Evolutionary conservation across 2,888 invertebrate genomes (phyloP), one percentile per base, ranked within the genome.

Genomic region (Xestia ashworthii): DNA sequence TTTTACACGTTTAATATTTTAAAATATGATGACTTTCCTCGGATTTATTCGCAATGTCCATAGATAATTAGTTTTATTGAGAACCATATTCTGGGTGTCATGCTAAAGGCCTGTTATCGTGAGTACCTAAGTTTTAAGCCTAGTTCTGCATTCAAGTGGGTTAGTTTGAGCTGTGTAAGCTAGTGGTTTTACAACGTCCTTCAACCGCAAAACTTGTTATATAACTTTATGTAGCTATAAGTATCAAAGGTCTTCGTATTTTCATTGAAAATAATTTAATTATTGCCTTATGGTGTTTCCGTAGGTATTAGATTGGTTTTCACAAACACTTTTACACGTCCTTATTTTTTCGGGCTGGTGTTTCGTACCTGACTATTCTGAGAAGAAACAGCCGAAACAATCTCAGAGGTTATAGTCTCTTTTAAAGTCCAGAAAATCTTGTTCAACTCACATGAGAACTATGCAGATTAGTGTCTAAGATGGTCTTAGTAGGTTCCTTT

Each of bases 121-220:
- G 5, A 58, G 25, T 53, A 32, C 38, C 62, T 19, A 50, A 69
- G 69, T 84, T 67, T 62, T 44, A 71, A 50, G 48, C 44, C 19
- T 38, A 65, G 69, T 65, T 75, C 19, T 38, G 25, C 0, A 71
- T 62, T 22, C 46, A 71, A 80, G 70, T 64, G 48, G 46, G 44
- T 74, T 68, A 65, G 46, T 38, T n/a, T 25, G 16, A 65, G 19
- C 65, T 81, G n/a, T 41, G 11, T 71, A 66, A 75, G 75, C 41
- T 14, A 55, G 38, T 1, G n/a, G 38, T 11, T 44, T 69, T 41
- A 66, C 53, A 38, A 32, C 4, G 44, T 32, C 46, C 65, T 69
- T 62, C 44, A 66, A 69, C 55, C 58, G 22, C 19, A 67, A 62
- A 68, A 9, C 32, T 55, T 48, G 38, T 69, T 12, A n/a, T 11